phyloP scores from a whole-genome alignment of 2,888 invertebrate species.

The Bedellia somnulentella region DNA sequence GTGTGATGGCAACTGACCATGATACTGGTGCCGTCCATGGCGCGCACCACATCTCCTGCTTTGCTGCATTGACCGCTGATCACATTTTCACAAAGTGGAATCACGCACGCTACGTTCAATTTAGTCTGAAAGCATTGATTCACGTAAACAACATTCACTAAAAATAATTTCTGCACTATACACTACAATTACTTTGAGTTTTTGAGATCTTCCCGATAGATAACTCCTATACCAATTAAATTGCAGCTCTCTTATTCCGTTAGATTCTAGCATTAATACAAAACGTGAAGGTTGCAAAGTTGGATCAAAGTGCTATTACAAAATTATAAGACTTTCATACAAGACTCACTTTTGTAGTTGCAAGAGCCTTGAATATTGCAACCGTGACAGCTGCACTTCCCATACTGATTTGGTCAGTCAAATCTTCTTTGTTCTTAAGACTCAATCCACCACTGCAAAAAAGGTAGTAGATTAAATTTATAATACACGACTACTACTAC shows the following conservation, averaged over 20 bases:
- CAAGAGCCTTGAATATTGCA: conserved; percentile 67
- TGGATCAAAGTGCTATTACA: too few relatives aligned
- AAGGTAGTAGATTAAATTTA: neutral
- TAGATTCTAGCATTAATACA: too few relatives aligned
- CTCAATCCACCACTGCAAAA: conserved; percentile 74
- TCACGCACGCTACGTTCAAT: conserved; percentile 56
- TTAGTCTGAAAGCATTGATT: conserved; percentile 19
- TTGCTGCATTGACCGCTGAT: conserved; percentile 77
- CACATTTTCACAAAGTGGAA: conserved; percentile 82
- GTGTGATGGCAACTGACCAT: too few relatives aligned
- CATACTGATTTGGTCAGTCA: conserved; percentile 76
- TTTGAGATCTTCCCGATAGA: too few relatives aligned
- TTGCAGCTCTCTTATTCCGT: too few relatives aligned
- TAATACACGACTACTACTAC: too few relatives aligned
- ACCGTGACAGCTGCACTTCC: conserved; percentile 80
- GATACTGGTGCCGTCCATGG: conserved; percentile 78
- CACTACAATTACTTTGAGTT: too few relatives aligned
- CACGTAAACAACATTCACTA: too few relatives aligned
- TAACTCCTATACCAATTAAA: too few relatives aligned
- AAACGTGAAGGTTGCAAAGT: too few relatives aligned
- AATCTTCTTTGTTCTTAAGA: conserved; percentile 61
- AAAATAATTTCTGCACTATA: too few relatives aligned
- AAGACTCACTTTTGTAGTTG: conserved; percentile 66
- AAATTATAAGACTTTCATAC: too few relatives aligned
- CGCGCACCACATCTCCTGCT: conserved; percentile 77